phyloP scores from a whole-genome alignment of 2,888 invertebrate species.

The Megaustenia siamemsis region DNA sequence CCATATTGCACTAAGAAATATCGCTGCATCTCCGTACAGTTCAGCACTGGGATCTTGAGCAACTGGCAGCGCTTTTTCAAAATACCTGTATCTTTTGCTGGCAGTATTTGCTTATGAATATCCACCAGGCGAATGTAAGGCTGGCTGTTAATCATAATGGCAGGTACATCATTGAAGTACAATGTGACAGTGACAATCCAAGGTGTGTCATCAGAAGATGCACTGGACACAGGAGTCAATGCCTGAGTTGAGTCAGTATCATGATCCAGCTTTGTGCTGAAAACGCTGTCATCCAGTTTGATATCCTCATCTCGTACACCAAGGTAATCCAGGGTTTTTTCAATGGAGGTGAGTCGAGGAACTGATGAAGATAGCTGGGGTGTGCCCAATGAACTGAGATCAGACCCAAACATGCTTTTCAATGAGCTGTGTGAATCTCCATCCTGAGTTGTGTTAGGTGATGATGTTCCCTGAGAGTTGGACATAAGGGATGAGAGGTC shows the following conservation, averaged over 20 bases:
- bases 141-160: conserved; percentile 76
- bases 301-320: conserved; percentile 49
- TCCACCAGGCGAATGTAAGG: conserved; percentile 79
- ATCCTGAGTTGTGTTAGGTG: conserved; percentile 39
- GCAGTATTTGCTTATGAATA: conserved; percentile 79
- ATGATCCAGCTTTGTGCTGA: conserved; percentile 22
- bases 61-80: conserved; percentile 79
- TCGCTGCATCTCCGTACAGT: conserved; percentile 80
- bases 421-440: conserved; percentile 51
- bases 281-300: conserved; percentile 32
- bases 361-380: conserved; percentile 49
- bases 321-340: conserved; percentile 50
- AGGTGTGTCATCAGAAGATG: conserved; percentile 64
- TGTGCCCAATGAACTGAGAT: conserved; percentile 52
- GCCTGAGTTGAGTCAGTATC: conserved; percentile 44
- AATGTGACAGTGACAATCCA: conserved; percentile 78
- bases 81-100: conserved; percentile 80
- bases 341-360: conserved; percentile 49
- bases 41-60: conserved; percentile 75
- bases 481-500: conserved; percentile 51
- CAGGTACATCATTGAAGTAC: conserved; percentile 80
- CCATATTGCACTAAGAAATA: conserved; percentile 80
- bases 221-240: conserved; percentile 20
- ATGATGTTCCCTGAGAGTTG: conserved; percentile 51
- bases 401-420: conserved; percentile 53